These are phyloP conservation scores for Etheostoma perlongum DNA, from an alignment of 2,797 vertebrate genomes.

Conservation along the genomic window DNA sequence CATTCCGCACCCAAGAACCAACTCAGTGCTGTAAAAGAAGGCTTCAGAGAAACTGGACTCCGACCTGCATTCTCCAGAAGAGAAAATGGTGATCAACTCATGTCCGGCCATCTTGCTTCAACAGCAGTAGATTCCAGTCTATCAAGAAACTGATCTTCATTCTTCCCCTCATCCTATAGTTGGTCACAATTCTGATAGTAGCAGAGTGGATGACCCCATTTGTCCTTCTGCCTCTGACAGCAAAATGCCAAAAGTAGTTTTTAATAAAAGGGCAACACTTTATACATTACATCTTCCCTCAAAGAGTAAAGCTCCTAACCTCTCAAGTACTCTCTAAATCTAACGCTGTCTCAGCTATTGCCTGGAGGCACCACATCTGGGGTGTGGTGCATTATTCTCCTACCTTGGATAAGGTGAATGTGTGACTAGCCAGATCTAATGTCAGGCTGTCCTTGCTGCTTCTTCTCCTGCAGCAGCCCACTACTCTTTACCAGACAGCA, in stretches of 20 bases:
- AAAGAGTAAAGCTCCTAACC: conserved; percentile 40
- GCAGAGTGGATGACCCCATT: conserved; percentile 44
- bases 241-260: conserved; percentile 38
- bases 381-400: conserved; percentile 10
- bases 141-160: conserved; percentile 16
- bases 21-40: neutral
- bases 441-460: neutral
- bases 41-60: neutral
- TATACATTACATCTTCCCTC: conserved; percentile 30
- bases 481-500: neutral
- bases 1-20: neutral
- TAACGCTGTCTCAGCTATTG: conserved; percentile 13
- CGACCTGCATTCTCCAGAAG: neutral
- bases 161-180: neutral
- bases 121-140: neutral
- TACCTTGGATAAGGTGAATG: conserved; percentile 16
- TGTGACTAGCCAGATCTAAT: neutral
- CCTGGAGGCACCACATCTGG: conserved; percentile 25
- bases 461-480: neutral
- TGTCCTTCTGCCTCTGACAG: conserved; percentile 40
- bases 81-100: neutral
- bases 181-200: conserved; percentile 16
- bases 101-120: neutral
- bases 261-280: conserved; percentile 56
- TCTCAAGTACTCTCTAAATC: conserved; percentile 45